Conservation (phyloP, 1,140 invertebrate species). For the Heterodera schachtii region DNA sequence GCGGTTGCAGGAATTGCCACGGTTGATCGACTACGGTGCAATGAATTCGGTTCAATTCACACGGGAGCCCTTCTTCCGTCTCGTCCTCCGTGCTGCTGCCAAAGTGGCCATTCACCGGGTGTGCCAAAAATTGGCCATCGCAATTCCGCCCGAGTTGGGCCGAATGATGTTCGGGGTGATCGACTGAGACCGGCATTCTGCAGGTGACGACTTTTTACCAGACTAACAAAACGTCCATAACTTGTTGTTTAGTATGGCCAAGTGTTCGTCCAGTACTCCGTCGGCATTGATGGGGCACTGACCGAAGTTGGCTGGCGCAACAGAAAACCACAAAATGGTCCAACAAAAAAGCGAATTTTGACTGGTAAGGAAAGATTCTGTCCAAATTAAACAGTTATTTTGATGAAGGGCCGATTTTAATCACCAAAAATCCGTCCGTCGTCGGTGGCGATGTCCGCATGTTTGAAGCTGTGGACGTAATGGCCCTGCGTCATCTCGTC, state of each 20-base stretch:
- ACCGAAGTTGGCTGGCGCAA: not conserved
- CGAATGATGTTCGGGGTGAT: conserved; percentile 66
- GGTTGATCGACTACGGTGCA: conserved; percentile 39
- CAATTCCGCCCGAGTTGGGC: conserved; percentile 59
- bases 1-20: conserved; percentile 54
- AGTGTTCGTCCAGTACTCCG: conserved; percentile 66
- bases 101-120: conserved; percentile 50
- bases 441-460: conserved; percentile 67
- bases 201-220: not conserved
- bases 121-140: conserved; percentile 54
- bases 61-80: conserved; percentile 65
- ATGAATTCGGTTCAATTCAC: conserved; percentile 52
- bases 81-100: conserved; percentile 55
- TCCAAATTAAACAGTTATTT: not conserved
- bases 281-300: conserved; percentile 11
- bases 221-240: too few relatives aligned
- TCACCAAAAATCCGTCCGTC: conserved; percentile 67
- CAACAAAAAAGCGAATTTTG: not conserved
- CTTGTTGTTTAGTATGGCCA: conserved; percentile 60
- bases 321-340: not conserved
- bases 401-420: conserved; percentile 54
- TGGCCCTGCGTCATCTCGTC: conserved; percentile 61
- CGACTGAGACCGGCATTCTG: conserved; percentile 65
- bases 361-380: not conserved
- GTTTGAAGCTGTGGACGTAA: conserved; percentile 66